phyloP scores from a whole-genome alignment of 1,140 invertebrate species.

The Pantala flavescens region DNA sequence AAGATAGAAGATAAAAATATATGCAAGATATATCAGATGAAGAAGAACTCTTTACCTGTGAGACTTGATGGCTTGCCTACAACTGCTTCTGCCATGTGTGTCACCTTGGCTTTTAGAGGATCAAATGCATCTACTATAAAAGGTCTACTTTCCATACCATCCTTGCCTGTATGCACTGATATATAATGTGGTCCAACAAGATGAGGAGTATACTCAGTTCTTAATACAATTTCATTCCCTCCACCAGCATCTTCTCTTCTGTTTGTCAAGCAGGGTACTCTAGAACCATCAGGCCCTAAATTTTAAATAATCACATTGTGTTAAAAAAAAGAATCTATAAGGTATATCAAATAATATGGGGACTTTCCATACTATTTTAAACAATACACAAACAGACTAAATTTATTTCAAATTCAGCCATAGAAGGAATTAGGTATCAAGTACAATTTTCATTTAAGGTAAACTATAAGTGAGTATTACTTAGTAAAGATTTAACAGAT shows the following conservation, averaged over 20 bases:
- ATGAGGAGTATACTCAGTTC: conserved; percentile 45
- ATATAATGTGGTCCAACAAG: conserved; percentile 52
- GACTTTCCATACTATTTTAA: too few relatives aligned
- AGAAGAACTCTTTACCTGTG: conserved; percentile 41
- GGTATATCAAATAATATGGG: too few relatives aligned
- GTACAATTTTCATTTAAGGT: too few relatives aligned
- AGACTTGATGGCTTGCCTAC: conserved; percentile 73
- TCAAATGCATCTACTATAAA: conserved; percentile 75
- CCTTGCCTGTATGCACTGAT: conserved; percentile 32
- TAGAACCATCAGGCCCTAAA: conserved; percentile 46
- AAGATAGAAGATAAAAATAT: too few relatives aligned
- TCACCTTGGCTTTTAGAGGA: conserved; percentile 64
- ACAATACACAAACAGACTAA: too few relatives aligned
- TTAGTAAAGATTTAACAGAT: too few relatives aligned
- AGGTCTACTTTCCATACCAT: conserved; percentile 41
- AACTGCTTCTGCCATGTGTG: conserved; percentile 65
- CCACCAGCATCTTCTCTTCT: conserved; percentile 23
- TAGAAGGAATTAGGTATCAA: too few relatives aligned
- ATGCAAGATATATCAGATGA: too few relatives aligned
- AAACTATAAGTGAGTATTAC: too few relatives aligned
- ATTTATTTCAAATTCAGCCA: too few relatives aligned
- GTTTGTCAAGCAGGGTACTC: conserved; percentile 34
- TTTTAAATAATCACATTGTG: conserved; percentile 20
- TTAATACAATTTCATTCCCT: conserved; percentile 36
- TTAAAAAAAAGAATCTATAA: too few relatives aligned